Base-by-base conservation (phyloP, 2,113 vertebrate species). In the Copsychus sechellarum region DNA sequence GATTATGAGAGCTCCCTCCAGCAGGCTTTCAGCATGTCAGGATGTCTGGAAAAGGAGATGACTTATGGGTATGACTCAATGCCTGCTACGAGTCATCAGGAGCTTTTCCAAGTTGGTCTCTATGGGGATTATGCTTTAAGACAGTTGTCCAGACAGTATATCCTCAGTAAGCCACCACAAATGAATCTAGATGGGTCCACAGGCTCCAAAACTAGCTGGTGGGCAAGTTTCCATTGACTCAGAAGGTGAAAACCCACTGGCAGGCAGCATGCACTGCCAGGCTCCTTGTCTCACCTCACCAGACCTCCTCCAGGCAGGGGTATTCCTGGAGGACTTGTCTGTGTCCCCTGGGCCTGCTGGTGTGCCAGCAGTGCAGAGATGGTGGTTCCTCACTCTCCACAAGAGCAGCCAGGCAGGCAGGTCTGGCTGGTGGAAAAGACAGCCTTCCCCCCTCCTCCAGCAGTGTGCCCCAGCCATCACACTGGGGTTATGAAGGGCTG, bases 201-300 rank as follows among this genome's bases (percentile, higher is more conserved):
- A 40, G 29, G 33, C 14, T 88, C 62, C 3, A 2, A 61, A 76
- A 57, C 31, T 43, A 80, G 21, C 45, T 91, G 23, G 9, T 57
- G 23, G 58, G 18, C 28, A 69, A 40, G 40, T 28, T 87, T 57
- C 40, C 31, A 24, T 14, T 5, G 3, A 48, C 25, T 29, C 10
- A 14, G 28, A 81, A 26, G 36, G 9, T 53, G 67, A 51, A 88
- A 82, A 31, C 10, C 9, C 15, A 38, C 3, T 4, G 58, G 17
- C 6, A 67, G 11, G 5, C 1, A 1, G 14, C 29, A 33, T 0
- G 0, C 4, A 22, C 14, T 0, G 1, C 33, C 57, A 80, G 33
- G 29, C 7, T 81, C 5, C n/a, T 56, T 6, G 3, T 21, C 50
- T 23, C 26, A 48, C 21, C 31, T 38, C 9, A 1, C 8, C 2